Base-by-base conservation (phyloP, 2,888 invertebrate species). In the Yponomeuta sedellus region DNA sequence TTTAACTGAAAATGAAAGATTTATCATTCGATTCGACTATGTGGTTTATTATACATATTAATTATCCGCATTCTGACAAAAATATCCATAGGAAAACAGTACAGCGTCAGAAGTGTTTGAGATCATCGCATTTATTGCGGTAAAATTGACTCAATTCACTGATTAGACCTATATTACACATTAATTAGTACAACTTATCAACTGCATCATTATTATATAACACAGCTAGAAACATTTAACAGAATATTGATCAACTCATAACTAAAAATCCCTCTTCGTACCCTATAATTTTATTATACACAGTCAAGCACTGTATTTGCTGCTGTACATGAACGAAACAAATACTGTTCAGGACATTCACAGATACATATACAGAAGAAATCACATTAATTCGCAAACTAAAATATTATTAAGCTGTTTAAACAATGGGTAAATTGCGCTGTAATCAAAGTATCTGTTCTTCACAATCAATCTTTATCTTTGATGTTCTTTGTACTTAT, bases 61-160 rank as follows among this genome's bases (percentile, higher is more conserved):
- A 52, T 52, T 52, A 52, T 52, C 44, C 44, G 44, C 44, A 52
- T 73, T 76, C 75, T 77, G 76, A 82, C 72, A 77, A 82, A 52
- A 71, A 76, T 68, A 72, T 74, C 77, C 77, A 76, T 82, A 76
- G 72, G 68, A 71, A 83, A 80, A 80, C 79, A 82, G 79, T 80
- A 78, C 75, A 76, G 52, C 22, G 66, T 57, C 64, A 64, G 64
- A 59, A 75, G 81, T 82, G 81, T 78, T 80, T 88, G 89, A 90
- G 90, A 90, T 90, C 90, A 87, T 85, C 78, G 83, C 86, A 69
- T 10, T 71, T 74, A 75, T 73, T 79, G 84, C 82, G 77, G 77
- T 75, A 82, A 81, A 86, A 85, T 86, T 87, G 85, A 87, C 86
- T 86, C 85, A 82, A 83, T 81, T 80, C 85, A 86, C 85, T 82